Conservation (phyloP, 2,888 invertebrate species). For the Megaustenia siamemsis region DNA sequence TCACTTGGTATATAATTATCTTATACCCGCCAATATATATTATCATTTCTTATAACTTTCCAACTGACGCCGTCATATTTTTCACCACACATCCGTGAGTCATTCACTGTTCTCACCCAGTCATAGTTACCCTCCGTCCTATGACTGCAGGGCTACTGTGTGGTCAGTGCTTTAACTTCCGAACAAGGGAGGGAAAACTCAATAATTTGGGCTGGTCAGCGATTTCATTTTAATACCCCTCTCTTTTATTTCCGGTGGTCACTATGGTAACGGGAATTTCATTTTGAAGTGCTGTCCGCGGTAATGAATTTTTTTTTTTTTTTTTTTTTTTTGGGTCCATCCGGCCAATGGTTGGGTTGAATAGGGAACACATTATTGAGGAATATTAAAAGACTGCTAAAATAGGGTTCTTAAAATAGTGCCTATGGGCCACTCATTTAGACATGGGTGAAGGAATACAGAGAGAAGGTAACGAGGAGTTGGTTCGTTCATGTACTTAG, state of each 20-base stretch:
- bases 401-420: too few relatives aligned
- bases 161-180: slow-evolving; percentile 9
- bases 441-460: too few relatives aligned
- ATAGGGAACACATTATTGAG: neutral
- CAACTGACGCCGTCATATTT: neutral
- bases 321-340: neutral
- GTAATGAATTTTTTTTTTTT: neutral
- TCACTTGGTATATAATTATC: neutral
- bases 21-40: neutral
- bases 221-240: slow-evolving; percentile 49
- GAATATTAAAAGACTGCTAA: neutral
- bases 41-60: neutral
- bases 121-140: neutral
- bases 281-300: slow-evolving; percentile 30
- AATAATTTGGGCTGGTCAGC: slow-evolving; percentile 46
- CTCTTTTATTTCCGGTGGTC: slow-evolving; percentile 19
- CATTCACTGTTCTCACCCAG: neutral
- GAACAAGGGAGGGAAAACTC: slow-evolving; percentile 19
- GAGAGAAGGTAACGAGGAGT: too few relatives aligned
- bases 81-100: neutral
- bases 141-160: neutral
- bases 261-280: slow-evolving; percentile 40
- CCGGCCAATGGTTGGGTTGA: neutral
- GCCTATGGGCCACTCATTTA: too few relatives aligned
- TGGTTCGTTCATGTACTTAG: too few relatives aligned